Conservation (phyloP, 2,113 vertebrate species). For the Hemichromis elongatus region DNA sequence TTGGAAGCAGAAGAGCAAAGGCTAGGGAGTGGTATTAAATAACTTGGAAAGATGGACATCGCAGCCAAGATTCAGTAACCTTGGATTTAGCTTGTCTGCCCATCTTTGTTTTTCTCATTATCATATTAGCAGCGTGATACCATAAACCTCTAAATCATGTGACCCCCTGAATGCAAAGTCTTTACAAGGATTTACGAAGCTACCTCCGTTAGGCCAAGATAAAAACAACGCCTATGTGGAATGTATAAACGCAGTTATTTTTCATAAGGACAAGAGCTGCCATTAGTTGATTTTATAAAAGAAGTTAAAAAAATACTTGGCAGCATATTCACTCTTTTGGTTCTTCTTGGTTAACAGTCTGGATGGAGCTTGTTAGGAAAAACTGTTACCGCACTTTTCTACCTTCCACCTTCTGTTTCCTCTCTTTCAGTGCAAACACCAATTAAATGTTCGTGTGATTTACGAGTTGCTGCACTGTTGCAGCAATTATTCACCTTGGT, state of each 20-base stretch:
- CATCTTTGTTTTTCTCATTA: slow-evolving; percentile 55
- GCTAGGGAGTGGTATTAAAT: slow-evolving; percentile 25
- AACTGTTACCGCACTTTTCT: background rate
- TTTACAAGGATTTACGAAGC: slow-evolving; percentile 26
- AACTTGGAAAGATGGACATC: background rate
- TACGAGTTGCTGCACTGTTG: slow-evolving; percentile 15
- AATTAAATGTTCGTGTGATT: slow-evolving; percentile 53
- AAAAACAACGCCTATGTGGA: slow-evolving; percentile 19
- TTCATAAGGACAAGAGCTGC: slow-evolving; percentile 20
- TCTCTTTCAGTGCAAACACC: slow-evolving; percentile 11
- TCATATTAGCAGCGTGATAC: slow-evolving; percentile 7
- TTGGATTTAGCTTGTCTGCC: slow-evolving; percentile 38
- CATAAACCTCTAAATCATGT: slow-evolving; percentile 44
- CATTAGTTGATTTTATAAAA: slow-evolving; percentile 2
- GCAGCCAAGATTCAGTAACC: slow-evolving; percentile 13
- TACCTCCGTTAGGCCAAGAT: slow-evolving; percentile 11
- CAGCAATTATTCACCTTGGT: slow-evolving; percentile 42
- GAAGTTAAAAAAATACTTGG: background rate
- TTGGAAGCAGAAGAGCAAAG: slow-evolving; percentile 35
- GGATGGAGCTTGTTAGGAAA: slow-evolving; percentile 28
- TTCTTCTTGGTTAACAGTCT: background rate
- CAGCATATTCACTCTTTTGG: background rate
- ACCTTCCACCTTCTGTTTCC: background rate
- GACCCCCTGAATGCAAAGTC: slow-evolving; percentile 38
- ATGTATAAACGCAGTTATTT: slow-evolving; percentile 28